Base-by-base conservation (phyloP, 2,888 invertebrate genomes). In the Sericinus montela region DNA sequence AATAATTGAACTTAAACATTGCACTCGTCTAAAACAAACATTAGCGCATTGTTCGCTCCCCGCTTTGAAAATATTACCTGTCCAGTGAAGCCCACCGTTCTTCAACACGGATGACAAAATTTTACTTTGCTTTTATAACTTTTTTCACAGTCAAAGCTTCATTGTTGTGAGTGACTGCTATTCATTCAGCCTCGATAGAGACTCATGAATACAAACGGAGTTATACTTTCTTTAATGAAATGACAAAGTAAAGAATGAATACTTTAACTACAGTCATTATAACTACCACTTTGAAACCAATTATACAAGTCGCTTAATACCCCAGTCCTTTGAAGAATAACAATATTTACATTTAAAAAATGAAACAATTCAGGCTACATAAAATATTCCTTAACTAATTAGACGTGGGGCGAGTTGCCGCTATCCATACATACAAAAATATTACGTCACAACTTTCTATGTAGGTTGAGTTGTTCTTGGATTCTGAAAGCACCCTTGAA, bases 401-500 rank as follows among this genome's bases (percentile, higher is more conserved):
- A 51, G 45, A 30, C 32, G 16, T 16, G 32, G 28, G 10, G 29
- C 23, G 19, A 42, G 32, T 42, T 51, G 9, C 30, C 6, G n/a
- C 10, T 30, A 15, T 32, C 15, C 35, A 45, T 28, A 38, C 30
- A 47, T 48, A 32, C 19, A 55, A 61, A 57, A 55, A 59, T 55
- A n/a, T 30, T 30, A 57, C 43, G 54, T 28, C 55, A 41, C 34
- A 19, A 39, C 53, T 53, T 52, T 51, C 56, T 35, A 52, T 44
- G 23, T 45, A 43, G 46, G 55, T 50, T 39, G 43, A 48, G 41
- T 38, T 19, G 53, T 60, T 51, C 63, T 62, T 54, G 53, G 52
- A 46, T 43, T 43, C 52, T 55, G 46, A 36, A 28, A 48, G 49
- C 41, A 43, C 63, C 63, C 61, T 65, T 64, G 51, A 58, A 58